phyloP scores from a whole-genome alignment of 2,113 vertebrate species.

The Lonchura striata region DNA sequence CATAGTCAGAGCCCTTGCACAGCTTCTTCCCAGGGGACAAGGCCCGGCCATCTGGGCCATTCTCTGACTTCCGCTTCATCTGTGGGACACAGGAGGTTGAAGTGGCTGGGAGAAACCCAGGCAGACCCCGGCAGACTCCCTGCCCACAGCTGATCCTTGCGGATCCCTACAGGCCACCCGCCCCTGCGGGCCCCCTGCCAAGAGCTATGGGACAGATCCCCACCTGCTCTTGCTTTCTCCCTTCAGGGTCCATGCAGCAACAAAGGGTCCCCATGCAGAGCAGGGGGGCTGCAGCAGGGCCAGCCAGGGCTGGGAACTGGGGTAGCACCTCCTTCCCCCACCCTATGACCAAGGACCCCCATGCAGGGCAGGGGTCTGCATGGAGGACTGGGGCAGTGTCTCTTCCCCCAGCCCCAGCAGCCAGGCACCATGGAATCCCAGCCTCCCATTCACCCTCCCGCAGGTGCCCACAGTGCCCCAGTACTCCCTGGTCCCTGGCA shows the following conservation, averaged over 20 bases:
- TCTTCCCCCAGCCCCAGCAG: background rate
- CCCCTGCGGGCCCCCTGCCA: no score
- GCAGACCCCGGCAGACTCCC: background rate
- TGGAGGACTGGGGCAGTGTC: background rate
- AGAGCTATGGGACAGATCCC: background rate
- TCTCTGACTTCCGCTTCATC: conserved; percentile 70
- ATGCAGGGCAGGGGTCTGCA: background rate
- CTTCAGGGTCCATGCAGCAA: fast-evolving
- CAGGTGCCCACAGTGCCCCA: background rate
- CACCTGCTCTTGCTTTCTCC: background rate
- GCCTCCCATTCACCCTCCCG: fast-evolving
- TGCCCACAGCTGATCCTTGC: background rate
- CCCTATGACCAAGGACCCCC: background rate
- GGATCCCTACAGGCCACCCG: background rate
- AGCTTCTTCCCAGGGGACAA: conserved; percentile 66
- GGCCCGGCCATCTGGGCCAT: conserved; percentile 18
- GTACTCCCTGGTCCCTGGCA: background rate
- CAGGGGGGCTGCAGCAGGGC: background rate
- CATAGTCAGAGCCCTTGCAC: conserved; percentile 53
- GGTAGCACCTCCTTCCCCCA: background rate
- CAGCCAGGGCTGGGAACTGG: fast-evolving
- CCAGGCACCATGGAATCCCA: fast-evolving
- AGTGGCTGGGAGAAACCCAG: background rate
- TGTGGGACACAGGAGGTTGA: background rate
- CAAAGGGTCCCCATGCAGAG: no score